Base-by-base conservation (phyloP, 2,113 vertebrate genomes). In the Semnornis frantzii region DNA sequence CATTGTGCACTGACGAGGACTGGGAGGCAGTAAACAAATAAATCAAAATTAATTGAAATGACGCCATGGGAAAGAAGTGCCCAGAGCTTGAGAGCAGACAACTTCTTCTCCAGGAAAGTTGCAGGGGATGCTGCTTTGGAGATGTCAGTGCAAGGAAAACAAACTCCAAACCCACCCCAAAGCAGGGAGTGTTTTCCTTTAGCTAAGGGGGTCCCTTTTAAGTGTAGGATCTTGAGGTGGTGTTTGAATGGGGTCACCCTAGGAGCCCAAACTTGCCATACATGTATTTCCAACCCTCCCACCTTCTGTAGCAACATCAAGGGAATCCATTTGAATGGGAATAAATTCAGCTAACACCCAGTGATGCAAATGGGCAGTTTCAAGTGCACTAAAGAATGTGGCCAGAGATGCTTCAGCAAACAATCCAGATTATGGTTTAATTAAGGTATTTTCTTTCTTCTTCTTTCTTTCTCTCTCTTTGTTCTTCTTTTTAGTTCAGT, bases 321-420 rank as follows among this genome's bases (percentile, higher is more conserved):
- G 96, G 96, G 93, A 93, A 94, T 72, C 88, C 90, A 94, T 97
- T 72, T 96, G 91, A 96, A 96, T 90, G 63, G 90, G 85, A 96
- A 94, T 90, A 95, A 94, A 92, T 91, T 75, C 90, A 94, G 85
- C 91, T 78, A 95, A 93, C 21, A 81, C 84, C 86, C 87, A 90
- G 85, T 94, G 91, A 94, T 95, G 95, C 90, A 96, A 95, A 94
- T 92, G 92, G 75, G 93, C 91, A 93, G 93, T 95, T 96, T 97
- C 76, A 84, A 94, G 82, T 86, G 93, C 86, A 94, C 94, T 95
- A 87, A 94, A 95, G 93, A 96, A 94, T 96, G 87, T 0, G 3
- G 62, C 66, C 82, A 84, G 91, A 87, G 91, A 92, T 19, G 77
- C 93, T 95, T 94, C 82, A 85, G 90, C 94, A 96, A 96, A 97